These are phyloP conservation scores for Synanthedon vespiformis DNA, from an alignment of 2,888 invertebrate species.

Conservation along the genomic window DNA sequence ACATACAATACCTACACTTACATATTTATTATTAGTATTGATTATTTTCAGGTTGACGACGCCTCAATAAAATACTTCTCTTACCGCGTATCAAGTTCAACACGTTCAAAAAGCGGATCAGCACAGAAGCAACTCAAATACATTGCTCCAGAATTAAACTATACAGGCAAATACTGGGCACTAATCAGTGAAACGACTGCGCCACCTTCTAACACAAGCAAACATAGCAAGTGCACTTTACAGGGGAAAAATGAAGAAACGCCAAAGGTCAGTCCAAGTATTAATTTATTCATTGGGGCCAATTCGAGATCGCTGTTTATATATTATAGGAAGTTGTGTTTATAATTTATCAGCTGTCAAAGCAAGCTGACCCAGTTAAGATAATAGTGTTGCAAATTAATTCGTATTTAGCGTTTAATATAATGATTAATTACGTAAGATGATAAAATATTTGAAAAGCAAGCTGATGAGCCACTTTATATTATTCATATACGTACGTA, in stretches of 20 bases:
- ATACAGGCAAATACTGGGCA: slow-evolving; percentile 61
- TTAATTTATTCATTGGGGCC: neutral
- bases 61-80: slow-evolving; percentile 55
- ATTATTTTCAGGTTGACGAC: slow-evolving; percentile 38
- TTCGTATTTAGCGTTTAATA: no score
- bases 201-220: slow-evolving; percentile 34
- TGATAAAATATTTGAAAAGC: no score
- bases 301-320: no score
- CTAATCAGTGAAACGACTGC: slow-evolving; percentile 50
- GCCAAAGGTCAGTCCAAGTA: slow-evolving; percentile 35
- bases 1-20: no score
- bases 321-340: no score
- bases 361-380: no score
- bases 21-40: no score
- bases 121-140: slow-evolving; percentile 58
- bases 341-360: no score
- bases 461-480: no score
- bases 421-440: no score
- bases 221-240: slow-evolving; percentile 54
- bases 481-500: no score
- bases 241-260: slow-evolving; percentile 54
- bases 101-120: slow-evolving; percentile 55
- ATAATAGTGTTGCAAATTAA: no score
- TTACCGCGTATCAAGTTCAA: slow-evolving; percentile 59
- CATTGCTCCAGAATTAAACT: slow-evolving; percentile 60